phyloP scores from a whole-genome alignment of 2,797 vertebrate species.

The Gallinago solitaria region DNA sequence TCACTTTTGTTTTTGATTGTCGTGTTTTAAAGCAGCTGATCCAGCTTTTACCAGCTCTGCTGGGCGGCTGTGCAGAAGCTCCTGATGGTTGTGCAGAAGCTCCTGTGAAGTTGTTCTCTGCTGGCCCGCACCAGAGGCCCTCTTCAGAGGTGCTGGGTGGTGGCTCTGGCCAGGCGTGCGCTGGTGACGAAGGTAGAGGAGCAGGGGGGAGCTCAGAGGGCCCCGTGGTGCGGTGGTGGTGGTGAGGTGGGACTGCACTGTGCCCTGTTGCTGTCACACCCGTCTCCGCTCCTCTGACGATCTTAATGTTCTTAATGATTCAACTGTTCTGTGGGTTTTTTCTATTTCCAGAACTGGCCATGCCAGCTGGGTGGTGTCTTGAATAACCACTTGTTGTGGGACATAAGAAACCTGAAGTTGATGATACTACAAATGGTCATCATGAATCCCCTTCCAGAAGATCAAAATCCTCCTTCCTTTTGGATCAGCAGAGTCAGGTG shows the following conservation, averaged over 20 bases:
- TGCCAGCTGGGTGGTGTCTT: neutral
- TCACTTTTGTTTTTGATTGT: fast-evolving
- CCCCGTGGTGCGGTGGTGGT: fast-evolving
- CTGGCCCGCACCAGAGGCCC: neutral
- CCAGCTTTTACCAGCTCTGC: neutral
- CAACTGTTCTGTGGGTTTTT: fast-evolving
- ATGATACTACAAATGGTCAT: neutral
- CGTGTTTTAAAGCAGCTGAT: fast-evolving
- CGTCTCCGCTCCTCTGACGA: neutral
- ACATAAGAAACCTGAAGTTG: neutral
- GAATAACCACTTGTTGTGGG: too few species aligned
- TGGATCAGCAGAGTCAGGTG: neutral
- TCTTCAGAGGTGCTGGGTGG: fast-evolving
- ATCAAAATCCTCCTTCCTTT: neutral
- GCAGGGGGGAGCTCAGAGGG: neutral
- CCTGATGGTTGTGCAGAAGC: fast-evolving
- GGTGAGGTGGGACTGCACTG: fast-evolving
- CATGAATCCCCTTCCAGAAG: fast-evolving
- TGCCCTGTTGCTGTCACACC: fast-evolving
- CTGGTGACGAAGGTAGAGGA: fast-evolving
- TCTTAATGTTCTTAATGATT: neutral
- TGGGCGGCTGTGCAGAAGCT: neutral
- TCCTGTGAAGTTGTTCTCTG: fast-evolving
- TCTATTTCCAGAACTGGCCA: neutral
- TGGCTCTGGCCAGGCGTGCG: fast-evolving